Evolutionary conservation across 2,797 vertebrate species (phyloP), one percentile per base, ranked within the genome.

Genomic region (Myotis daubentonii): DNA sequence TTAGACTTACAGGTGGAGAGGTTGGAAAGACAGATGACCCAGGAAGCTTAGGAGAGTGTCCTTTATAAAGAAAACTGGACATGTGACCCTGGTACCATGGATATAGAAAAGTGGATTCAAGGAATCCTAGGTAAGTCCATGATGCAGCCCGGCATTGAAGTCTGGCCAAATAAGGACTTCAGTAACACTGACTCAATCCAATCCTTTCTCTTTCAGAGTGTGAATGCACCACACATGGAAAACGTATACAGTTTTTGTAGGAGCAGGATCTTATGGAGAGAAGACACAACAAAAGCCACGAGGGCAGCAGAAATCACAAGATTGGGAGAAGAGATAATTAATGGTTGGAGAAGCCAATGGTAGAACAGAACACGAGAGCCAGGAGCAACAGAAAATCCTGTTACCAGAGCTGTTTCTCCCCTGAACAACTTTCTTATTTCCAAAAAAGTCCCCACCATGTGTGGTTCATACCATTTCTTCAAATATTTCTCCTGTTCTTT

Each of bases 231-330:
- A 33, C 41, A 85, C 17, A 36, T 4, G 38, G 60, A 22, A 41
- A 38, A 76, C 15, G 17, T 62, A 25, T 22, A 17, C 23, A 36
- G 12, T 7, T 82, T 62, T 5, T 51, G n/a, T 20, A 68, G 65
- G 17, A 51, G 47, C 17, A 33, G 22, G 19, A 49, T 60, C 75
- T 66, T 20, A 33, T 25, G 74, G 41, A 79, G 36, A n/a, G 19
- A 76, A 75, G 33, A 49, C 2, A 5, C 22, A 75, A 75, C 5
- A 60, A 7, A 66, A 85, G 71, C 17, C 20, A 13, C 3, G 3
- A 85, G 41, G 41, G 53, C 62, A 68, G 33, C 79, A 95, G 51
- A 75, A 75, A 81, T 38, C 30, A 80, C 16, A 13, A 76, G 30
- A 49, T 4, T 3, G 60, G 53, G 30, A 60, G 60, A 68, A 55